Conservation (phyloP, 1,140 invertebrate genomes). For the Drosophila melanogaster region DNA sequence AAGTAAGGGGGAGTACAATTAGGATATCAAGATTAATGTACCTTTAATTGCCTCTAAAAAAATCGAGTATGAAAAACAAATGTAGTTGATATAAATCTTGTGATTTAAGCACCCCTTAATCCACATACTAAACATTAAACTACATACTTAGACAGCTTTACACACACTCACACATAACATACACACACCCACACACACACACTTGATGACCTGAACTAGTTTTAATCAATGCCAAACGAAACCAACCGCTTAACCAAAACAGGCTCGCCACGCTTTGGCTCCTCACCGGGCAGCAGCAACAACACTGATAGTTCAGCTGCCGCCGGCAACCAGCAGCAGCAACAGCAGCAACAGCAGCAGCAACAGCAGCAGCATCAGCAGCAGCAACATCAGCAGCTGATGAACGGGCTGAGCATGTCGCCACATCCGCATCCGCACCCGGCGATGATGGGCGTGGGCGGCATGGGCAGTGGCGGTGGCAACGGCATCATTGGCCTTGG, state of each 20-base stretch:
- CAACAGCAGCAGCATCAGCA: constrained; percentile 56
- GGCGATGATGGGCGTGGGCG: constrained; percentile 73
- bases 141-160: constrained; percentile 55
- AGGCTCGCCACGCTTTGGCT: constrained; percentile 83
- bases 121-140: constrained; percentile 53
- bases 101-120: constrained; percentile 27
- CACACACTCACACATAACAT: constrained; percentile 44
- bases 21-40: background rate
- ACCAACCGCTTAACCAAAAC: constrained; percentile 77
- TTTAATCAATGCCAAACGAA: constrained; percentile 68
- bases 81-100: constrained; percentile 10
- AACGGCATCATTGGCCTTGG: constrained; percentile 75
- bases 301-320: constrained; percentile 50
- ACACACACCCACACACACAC: constrained; percentile 23
- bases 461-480: constrained; percentile 70
- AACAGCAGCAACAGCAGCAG: constrained; percentile 48
- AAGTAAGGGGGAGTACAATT: background rate
- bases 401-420: constrained; percentile 71
- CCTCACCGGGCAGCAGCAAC: constrained; percentile 59
- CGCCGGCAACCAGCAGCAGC: constrained; percentile 60
- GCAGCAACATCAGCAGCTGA: constrained; percentile 64
- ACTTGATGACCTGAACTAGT: constrained; percentile 57
- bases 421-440: constrained; percentile 66
- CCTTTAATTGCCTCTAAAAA: background rate
- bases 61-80: too few species aligned